Percentiles rank a stretch among this genome's conserved stretches.
phyloP scores from a whole-genome alignment of 2,113 vertebrate genomes.

The Rhynchopsitta pachyrhyncha region DNA sequence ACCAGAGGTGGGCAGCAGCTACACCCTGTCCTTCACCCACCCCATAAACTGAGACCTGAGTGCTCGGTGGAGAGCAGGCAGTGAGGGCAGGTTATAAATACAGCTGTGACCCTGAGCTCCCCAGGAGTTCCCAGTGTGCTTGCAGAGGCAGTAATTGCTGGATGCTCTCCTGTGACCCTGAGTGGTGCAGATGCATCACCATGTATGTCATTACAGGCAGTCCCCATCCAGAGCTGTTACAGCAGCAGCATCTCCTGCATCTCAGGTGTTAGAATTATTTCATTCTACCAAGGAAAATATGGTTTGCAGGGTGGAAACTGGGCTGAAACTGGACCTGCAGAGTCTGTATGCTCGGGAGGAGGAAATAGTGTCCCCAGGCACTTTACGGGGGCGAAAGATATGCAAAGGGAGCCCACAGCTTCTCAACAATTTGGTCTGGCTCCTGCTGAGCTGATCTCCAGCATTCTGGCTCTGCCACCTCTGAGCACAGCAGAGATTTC shows the following conservation, averaged over 20 bases:
- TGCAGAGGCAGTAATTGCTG: background rate
- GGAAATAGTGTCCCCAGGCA: background rate
- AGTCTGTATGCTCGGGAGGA: background rate
- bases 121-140: background rate
- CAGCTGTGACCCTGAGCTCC: background rate
- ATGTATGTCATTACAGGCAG: fast-evolving
- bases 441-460: background rate
- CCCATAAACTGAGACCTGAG: fast-evolving
- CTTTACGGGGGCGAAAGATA: background rate
- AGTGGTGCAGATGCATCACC: background rate
- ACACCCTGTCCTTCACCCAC: background rate
- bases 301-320: background rate
- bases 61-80: background rate
- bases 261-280: background rate
- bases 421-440: background rate
- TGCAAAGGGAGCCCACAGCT: background rate
- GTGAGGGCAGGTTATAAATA: fast-evolving
- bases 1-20: background rate
- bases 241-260: background rate
- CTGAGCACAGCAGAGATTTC: background rate
- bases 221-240: background rate
- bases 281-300: fast-evolving
- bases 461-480: background rate
- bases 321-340: background rate
- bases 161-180: fast-evolving